Percentiles rank a stretch among this genome's conserved stretches.
These are phyloP conservation scores for Calonectris borealis DNA, from an alignment of 2,113 vertebrate genomes.

Conservation along the genomic window DNA sequence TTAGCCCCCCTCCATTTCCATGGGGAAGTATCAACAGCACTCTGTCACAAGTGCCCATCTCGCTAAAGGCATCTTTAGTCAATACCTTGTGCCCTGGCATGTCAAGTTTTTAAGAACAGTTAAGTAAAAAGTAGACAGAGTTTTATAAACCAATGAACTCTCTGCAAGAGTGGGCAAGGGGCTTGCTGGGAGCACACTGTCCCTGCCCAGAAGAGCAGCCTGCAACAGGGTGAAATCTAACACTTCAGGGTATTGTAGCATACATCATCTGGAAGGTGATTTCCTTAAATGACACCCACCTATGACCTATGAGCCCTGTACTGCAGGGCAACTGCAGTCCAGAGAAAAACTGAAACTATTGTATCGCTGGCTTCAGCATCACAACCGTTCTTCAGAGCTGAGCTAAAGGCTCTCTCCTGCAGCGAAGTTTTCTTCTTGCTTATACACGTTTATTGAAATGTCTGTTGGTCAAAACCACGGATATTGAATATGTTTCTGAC, in stretches of 20 bases:
- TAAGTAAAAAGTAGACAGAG: neutral
- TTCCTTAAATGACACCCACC: neutral
- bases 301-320: neutral
- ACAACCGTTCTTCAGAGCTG: neutral
- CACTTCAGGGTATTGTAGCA: neutral
- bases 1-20: neutral
- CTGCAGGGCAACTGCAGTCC: neutral
- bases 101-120: neutral
- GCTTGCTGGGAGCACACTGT: neutral
- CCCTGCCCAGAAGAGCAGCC: neutral
- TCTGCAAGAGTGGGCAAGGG: neutral
- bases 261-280: neutral
- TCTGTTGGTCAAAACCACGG: neutral
- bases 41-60: neutral
- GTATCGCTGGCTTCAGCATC: neutral
- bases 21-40: neutral
- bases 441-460: neutral
- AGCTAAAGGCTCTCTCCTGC: neutral
- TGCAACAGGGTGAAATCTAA: neutral
- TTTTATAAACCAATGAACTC: neutral
- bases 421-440: neutral
- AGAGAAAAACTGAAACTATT: neutral
- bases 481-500: neutral
- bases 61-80: neutral
- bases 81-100: neutral